These are phyloP conservation scores for Cladorhizidae sp. DNA, from an alignment of 37 sponge, comb jelly and placozoan species.

Conservation along the genomic window DNA sequence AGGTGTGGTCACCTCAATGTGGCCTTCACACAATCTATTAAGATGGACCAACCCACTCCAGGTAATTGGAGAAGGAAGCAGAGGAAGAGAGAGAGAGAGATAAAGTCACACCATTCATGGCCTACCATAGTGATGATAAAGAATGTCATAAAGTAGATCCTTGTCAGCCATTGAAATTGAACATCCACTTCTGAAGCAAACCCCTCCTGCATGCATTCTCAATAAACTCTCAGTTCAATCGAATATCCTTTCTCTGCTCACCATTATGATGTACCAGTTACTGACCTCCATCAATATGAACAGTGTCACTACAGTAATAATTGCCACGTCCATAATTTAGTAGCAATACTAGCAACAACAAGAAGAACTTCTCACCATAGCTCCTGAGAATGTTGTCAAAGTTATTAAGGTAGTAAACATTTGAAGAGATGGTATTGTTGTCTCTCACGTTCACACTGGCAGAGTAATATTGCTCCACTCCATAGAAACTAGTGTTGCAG, in stretches of 20 bases:
- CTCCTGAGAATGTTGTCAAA: slow-evolving; percentile 76
- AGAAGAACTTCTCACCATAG: slow-evolving; percentile 59
- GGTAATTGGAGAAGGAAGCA: too few relatives aligned
- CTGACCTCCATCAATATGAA: slow-evolving; percentile 86
- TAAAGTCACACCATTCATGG: too few relatives aligned
- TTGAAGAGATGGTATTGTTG: not conserved
- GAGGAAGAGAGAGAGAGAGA: too few relatives aligned
- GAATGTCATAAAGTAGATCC: slow-evolving; percentile 75
- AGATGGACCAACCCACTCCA: too few relatives aligned
- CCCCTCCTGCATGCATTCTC: slow-evolving; percentile 47
- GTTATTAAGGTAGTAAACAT: slow-evolving; percentile 71
- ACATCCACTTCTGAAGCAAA: slow-evolving; percentile 43
- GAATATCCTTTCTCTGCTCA: too few relatives aligned
- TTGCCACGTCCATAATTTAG: not conserved
- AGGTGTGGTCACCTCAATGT: too few relatives aligned
- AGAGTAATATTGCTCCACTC: slow-evolving; percentile 36
- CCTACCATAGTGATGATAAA: slow-evolving; percentile 50
- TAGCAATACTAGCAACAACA: not conserved
- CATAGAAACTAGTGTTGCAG: slow-evolving; percentile 45
- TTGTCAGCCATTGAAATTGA: slow-evolving; percentile 2
- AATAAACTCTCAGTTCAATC: too few relatives aligned
- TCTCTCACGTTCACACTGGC: not conserved
- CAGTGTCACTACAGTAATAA: slow-evolving; percentile 56
- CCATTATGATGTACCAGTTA: slow-evolving; percentile 91
- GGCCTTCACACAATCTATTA: too few relatives aligned